A percentile compares a stretch with the other conserved stretches of the same genome.
Evolutionary conservation across 2,113 vertebrate genomes (phyloP).

Genomic region (Daphoenositta chrysoptera): DNA sequence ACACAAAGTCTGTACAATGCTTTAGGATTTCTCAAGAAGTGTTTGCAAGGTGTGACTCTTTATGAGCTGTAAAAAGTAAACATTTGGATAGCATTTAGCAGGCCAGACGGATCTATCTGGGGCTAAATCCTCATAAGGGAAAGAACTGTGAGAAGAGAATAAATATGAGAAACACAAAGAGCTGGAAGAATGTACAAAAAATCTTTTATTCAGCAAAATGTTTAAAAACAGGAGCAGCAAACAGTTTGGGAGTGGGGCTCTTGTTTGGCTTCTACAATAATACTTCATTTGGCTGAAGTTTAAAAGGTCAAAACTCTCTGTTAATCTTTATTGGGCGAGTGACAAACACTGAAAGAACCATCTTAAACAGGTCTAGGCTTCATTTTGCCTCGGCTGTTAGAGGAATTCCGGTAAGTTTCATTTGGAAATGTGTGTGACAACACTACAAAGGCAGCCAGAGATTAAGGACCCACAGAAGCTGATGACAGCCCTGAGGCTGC

Average conservation of each 20-base stretch:
- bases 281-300: not conserved
- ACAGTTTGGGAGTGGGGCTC: not conserved
- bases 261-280: not conserved
- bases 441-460: not conserved
- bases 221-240: not conserved
- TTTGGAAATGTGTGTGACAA: not conserved
- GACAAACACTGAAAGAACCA: not conserved
- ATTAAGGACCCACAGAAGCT: not conserved
- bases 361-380: not conserved
- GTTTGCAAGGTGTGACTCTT: not conserved
- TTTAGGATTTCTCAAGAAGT: not conserved
- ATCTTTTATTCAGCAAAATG: not conserved
- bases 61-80: not conserved
- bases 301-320: not conserved
- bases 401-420: not conserved
- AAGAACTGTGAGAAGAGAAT: not conserved
- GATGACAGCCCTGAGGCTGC: not conserved
- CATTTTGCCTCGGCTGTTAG: fast-evolving
- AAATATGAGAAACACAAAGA: not conserved
- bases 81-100: not conserved
- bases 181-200: not conserved
- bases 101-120: not conserved
- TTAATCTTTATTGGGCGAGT: not conserved
- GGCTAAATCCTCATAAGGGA: not conserved
- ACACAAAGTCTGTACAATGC: not conserved